Conservation (phyloP, 2,797 vertebrate species). For the Macropus fuliginosus region DNA sequence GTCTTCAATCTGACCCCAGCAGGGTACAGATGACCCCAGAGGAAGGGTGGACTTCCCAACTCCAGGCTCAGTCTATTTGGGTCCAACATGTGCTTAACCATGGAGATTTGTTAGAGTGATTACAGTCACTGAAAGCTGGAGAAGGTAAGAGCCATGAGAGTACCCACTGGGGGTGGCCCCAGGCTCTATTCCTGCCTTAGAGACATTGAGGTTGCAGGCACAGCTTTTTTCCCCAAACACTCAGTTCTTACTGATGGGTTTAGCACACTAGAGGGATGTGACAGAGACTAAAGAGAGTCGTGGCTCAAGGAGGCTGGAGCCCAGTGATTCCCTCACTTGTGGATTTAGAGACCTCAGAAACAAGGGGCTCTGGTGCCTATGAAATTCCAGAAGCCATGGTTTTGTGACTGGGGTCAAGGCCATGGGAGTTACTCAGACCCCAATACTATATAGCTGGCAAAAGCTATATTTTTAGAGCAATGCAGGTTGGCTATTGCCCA, state of each 20-base stretch:
- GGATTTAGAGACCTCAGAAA: constrained; percentile 28
- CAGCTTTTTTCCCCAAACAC: constrained; percentile 73
- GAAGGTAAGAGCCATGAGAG: constrained; percentile 79
- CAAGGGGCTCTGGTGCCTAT: constrained; percentile 57
- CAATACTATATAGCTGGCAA: constrained; percentile 28
- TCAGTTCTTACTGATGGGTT: constrained; percentile 70
- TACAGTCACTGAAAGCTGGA: constrained; percentile 72
- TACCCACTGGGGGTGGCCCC: constrained; percentile 68
- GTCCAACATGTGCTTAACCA: constrained; percentile 78
- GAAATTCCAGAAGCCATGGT: constrained; percentile 53
- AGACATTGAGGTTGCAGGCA: constrained; percentile 69
- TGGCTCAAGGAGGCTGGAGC: constrained; percentile 57
- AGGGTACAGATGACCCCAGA: constrained; percentile 78
- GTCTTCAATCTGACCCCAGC: constrained; percentile 73
- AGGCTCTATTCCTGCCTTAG: constrained; percentile 67
- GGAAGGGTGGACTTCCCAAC: constrained; percentile 75
- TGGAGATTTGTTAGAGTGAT: constrained; percentile 79
- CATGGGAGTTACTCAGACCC: constrained; percentile 14
- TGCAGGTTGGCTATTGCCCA: constrained; percentile 39
- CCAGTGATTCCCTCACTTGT: constrained; percentile 43
- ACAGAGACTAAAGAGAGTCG: constrained; percentile 31
- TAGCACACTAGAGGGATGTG: constrained; percentile 70
- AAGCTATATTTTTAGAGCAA: constrained; percentile 57
- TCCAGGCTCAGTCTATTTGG: constrained; percentile 76
- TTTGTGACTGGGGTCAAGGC: constrained; percentile 33